phyloP scores from a whole-genome alignment of 2,113 vertebrate species.

The Natator depressus region DNA sequence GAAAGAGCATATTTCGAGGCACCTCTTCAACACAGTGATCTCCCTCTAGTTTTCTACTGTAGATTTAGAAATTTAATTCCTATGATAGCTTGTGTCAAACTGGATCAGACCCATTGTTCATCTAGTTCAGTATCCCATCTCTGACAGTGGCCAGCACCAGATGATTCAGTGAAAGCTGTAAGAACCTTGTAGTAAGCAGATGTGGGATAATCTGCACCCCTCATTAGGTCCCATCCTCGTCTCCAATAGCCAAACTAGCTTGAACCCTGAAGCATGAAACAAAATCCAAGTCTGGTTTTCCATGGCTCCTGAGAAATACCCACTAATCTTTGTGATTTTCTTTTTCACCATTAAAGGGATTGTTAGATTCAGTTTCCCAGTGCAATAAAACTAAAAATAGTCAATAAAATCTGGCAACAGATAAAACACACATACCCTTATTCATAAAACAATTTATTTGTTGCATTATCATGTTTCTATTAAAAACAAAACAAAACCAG shows the following conservation, averaged over 20 bases:
- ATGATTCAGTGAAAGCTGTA: neutral
- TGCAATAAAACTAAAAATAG: neutral
- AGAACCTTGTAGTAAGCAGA: neutral
- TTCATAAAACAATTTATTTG: neutral
- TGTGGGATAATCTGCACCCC: neutral
- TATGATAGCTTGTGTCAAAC: neutral
- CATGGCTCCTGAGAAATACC: neutral
- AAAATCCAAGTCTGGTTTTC: neutral
- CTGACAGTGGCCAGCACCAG: neutral
- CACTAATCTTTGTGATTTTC: neutral
- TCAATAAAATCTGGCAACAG: neutral
- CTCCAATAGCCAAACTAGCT: neutral
- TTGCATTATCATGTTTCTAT: neutral
- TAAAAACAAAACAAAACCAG: neutral
- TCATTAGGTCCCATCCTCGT: neutral
- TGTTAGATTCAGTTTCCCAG: neutral
- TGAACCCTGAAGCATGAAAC: neutral
- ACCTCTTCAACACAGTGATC: neutral
- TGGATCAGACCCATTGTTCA: neutral
- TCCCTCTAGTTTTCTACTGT: neutral
- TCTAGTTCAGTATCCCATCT: neutral
- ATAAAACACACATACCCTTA: neutral
- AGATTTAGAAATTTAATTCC: neutral
- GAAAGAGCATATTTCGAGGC: neutral
- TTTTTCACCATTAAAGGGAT: neutral